These are phyloP conservation scores for Sialia sialis DNA, from an alignment of 2,113 vertebrate genomes.

Conservation along the genomic window DNA sequence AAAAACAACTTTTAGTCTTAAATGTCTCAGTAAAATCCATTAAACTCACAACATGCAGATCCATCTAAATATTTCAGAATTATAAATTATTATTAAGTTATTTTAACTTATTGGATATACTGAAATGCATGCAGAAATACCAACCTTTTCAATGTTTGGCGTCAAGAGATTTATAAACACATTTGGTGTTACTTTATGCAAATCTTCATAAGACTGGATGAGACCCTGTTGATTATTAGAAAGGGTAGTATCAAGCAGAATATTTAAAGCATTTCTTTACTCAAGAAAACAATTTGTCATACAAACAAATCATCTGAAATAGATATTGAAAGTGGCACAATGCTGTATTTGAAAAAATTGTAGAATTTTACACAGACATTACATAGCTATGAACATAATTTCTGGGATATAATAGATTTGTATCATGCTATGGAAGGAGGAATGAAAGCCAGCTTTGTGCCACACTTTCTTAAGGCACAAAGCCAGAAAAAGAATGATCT, in stretches of 20 bases:
- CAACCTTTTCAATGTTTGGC: conserved; percentile 78
- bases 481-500: not conserved
- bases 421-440: not conserved
- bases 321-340: not conserved
- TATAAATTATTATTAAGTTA: not conserved
- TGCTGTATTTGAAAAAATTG: not conserved
- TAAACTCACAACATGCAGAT: not conserved
- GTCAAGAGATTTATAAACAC: conserved; percentile 75
- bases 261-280: not conserved
- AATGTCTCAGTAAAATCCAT: not conserved
- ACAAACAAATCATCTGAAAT: not conserved
- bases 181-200: conserved; percentile 71
- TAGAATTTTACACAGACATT: not conserved
- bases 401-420: not conserved
- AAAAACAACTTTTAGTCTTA: not conserved
- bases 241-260: not conserved
- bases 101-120: not conserved
- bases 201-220: conserved; percentile 74
- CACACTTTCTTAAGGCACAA: not conserved
- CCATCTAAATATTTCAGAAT: not conserved
- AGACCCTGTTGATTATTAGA: conserved; percentile 67
- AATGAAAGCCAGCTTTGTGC: not conserved
- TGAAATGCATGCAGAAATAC: not conserved
- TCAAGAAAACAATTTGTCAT: not conserved
- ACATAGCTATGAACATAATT: not conserved